These are phyloP conservation scores for Drosophila paranaensis DNA, from an alignment of 2,888 invertebrate species.

Conservation along the genomic window DNA sequence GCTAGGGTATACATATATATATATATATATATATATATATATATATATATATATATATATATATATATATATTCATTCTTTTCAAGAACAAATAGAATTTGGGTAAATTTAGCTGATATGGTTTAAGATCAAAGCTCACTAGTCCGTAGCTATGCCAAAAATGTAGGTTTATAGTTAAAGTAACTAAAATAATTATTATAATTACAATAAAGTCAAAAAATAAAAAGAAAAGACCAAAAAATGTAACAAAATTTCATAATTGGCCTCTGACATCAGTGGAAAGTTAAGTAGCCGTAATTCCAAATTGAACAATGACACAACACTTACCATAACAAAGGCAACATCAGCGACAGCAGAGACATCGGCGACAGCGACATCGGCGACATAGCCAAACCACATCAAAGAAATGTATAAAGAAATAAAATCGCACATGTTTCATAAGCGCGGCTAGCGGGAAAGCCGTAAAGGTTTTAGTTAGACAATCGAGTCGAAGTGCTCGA, in stretches of 20 bases:
- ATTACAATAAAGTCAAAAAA: conserved; percentile 6
- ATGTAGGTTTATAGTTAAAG: conserved; percentile 3
- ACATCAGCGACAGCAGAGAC: not conserved
- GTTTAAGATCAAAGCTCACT: not conserved
- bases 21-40: too few species aligned
- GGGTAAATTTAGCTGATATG: fast-evolving
- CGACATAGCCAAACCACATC: conserved; percentile 42
- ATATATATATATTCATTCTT: not conserved
- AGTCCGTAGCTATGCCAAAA: not conserved
- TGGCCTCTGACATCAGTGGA: conserved; percentile 42
- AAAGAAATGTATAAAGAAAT: conserved; percentile 46
- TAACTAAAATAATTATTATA: conserved; percentile 17
- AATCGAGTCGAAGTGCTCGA: conserved; percentile 29
- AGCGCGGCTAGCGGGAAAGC: conserved; percentile 31
- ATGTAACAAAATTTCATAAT: conserved; percentile 39
- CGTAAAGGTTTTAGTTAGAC: conserved; percentile 50
- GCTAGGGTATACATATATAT: too few species aligned
- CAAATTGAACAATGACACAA: conserved; percentile 58
- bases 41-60: too few species aligned
- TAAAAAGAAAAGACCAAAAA: not conserved
- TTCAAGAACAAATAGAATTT: not conserved
- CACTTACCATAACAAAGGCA: conserved; percentile 26
- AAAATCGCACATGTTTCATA: conserved; percentile 54
- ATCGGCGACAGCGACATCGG: not conserved
- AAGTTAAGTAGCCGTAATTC: conserved; percentile 50